Base-by-base conservation (phyloP, 2,888 invertebrate genomes). In the Harpalus rubripes region DNA sequence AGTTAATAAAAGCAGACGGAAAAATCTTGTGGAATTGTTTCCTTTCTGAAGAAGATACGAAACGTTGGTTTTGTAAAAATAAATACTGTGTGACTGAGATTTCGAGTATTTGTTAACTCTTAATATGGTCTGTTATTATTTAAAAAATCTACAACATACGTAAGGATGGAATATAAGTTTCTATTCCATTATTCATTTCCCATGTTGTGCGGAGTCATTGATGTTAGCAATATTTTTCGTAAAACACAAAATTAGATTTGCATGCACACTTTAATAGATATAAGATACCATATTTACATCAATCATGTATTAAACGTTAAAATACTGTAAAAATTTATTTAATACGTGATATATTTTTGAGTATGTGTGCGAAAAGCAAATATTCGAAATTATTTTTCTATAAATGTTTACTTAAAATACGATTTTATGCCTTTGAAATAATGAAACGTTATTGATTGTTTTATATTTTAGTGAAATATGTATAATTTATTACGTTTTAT, bases 201-300 rank as follows among this genome's bases (percentile, higher is more conserved):
- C 44, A 1, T 8, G 12, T 52, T 52, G 74, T 74, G 41, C 44
- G 15, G 7, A 68, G 7, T 68, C 22, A 15, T 81, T 68, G 81
- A 81, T 81, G 81, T 81, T 81, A 81, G 81, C 81, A 81, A 81
- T 81, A 81, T 81, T 81, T 81, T 81, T 81, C 81, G 58, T 65
- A 81, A 56, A 65, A 65, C 81, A 81, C 52, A 81, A 65, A 52
- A 26, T 22, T 81, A 81, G 81, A 68, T 56, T 63, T 65, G 81
- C 81, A 81, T 81, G 81, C 68, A 22, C 68, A 81, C 65, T 72
- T 65, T 41, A 10, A 58, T 65, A 81, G 26, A 52, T 81, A 59
- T 81, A 81, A 39, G 32, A 80, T 58, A 58, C 32, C 56, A 58
- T 79, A 61, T 44, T 81, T 26, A 65, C 16, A 81, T 61, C 41